Evolutionary conservation across 2,888 invertebrate genomes (phyloP), one percentile per base, ranked within the genome.

Genomic region (Orchestes rusci): DNA sequence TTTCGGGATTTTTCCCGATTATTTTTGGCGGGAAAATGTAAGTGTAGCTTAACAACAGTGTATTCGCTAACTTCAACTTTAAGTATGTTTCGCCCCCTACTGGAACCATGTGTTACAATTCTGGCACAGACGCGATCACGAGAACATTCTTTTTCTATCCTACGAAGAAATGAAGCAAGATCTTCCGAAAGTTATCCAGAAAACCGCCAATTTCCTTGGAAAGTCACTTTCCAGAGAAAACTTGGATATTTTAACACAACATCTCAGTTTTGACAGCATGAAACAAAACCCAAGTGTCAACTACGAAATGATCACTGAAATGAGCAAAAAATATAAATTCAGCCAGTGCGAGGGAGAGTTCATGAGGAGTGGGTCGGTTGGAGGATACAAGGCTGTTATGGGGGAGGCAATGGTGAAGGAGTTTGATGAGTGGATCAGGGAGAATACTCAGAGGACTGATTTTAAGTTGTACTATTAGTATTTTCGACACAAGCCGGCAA

Each of bases 351-450:
- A 65, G 0, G 68, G 67, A 1, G 33, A 57, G 13, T 73, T 73
- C 52, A 71, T 73, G 57, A 61, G 73, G 50, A 64, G 66, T 31
- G 73, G 73, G 10, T 59, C 65, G 41, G 63, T 68, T 4, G 69
- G 66, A 1, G 57, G 56, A 16, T 65, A 66, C 51, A 62, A 62
- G 42, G 59, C 57, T 3, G 54, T 82, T 47, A 84, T 91, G 78
- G 76, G 80, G 1, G 74, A 78, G 2, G 80, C 82, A 56, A 69
- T 87, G 56, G 79, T 82, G 1, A 68, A 73, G 35, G 71, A 73
- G 52, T 85, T 89, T 59, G 84, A 89, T 61, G 67, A 75, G 7
- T 84, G 84, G 84, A 79, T 75, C 2, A 73, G 73, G 17, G 61
- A 72, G 27, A 73, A 82, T 63, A 64, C 78, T 18, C 70, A 72